Percentiles rank a stretch among this genome's conserved stretches.
Evolutionary conservation across 2,797 vertebrate genomes (phyloP).

Genomic region (Pteronotus mesoamericanus): DNA sequence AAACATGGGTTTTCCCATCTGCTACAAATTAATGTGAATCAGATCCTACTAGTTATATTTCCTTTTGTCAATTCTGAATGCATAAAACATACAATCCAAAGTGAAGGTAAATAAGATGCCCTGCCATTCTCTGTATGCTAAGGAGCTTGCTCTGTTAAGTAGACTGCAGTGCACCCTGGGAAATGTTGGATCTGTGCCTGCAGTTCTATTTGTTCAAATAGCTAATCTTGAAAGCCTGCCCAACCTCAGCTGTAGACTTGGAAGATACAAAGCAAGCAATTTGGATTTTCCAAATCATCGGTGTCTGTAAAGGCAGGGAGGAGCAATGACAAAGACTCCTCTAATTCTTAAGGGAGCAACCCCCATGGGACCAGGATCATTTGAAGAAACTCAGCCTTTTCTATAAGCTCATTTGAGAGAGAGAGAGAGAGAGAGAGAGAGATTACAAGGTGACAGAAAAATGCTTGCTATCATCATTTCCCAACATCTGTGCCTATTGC

Average conservation of each 20-base stretch:
- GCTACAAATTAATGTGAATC: slow-evolving; percentile 74
- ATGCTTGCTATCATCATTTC: slow-evolving; percentile 50
- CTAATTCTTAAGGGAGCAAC: slow-evolving; percentile 66
- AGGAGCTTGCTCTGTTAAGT: slow-evolving; percentile 68
- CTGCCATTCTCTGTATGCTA: slow-evolving; percentile 57
- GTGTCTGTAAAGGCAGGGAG: not conserved
- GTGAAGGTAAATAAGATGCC: slow-evolving; percentile 59
- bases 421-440: too few relatives aligned
- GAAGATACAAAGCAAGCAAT: slow-evolving; percentile 50
- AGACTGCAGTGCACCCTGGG: slow-evolving; percentile 62
- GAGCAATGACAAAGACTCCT: slow-evolving; percentile 40
- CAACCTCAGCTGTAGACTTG: slow-evolving; percentile 53
- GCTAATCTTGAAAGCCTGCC: slow-evolving; percentile 66
- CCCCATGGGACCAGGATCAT: not conserved
- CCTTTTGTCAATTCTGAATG: slow-evolving; percentile 67
- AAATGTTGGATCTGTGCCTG: slow-evolving; percentile 58
- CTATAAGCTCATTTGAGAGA: not conserved
- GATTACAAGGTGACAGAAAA: not conserved
- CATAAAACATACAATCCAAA: slow-evolving; percentile 51
- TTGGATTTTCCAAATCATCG: slow-evolving; percentile 65
- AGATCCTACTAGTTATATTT: slow-evolving; percentile 54
- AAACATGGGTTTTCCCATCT: slow-evolving; percentile 65
- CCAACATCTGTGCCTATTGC: slow-evolving; percentile 55
- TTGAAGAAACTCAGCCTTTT: slow-evolving; percentile 28
- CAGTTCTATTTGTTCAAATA: slow-evolving; percentile 69